Base-by-base conservation (phyloP, 2,888 invertebrate genomes). In the Parnassius mnemosyne region DNA sequence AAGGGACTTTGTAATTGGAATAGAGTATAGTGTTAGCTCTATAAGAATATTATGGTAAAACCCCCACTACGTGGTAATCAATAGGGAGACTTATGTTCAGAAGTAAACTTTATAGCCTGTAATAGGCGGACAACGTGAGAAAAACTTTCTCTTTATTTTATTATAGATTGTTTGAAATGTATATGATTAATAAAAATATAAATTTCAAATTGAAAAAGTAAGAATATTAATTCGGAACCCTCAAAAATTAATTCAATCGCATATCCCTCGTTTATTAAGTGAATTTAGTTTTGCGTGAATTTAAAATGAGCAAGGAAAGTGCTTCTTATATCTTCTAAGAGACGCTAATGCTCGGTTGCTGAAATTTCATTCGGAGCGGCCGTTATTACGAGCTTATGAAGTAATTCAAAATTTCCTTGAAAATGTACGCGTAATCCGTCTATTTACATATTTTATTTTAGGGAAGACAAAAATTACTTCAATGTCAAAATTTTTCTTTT, bases 211-310 rank as follows among this genome's bases (percentile, higher is more conserved):
- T 16, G 1, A 16, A 16, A 16, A 16, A 16, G 16, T 16, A 16
- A 16, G 20, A 20, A 20, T 2, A 20, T 20, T 20, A 20, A 20
- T 20, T 20, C 3, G 7, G 34, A 34, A 7, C 34, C 34, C 5
- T 34, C 7, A 34, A 34, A 5, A 34, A 43, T 47, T 54, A 61
- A 55, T 56, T 61, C 49, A 52, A 34, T 41, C 55, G 44, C 50
- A 56, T 56, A 42, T 49, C 53, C 41, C 13, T 52, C 53, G 42
- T 53, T 47, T 49, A 43, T n/a, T 53, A 57, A 53, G 53, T 57
- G 47, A 62, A 53, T 57, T 62, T 53, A 53, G 53, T 62, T 57
- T 62, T 57, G 61, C 42, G 49, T 62, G 47, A 62, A 62, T 57
- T 62, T 53, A 57, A 57, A 57, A 62, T 53, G 49, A 57, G 47